These are phyloP conservation scores for Anodontia alba DNA, from an alignment of 2,888 invertebrate genomes.

Conservation along the genomic window DNA sequence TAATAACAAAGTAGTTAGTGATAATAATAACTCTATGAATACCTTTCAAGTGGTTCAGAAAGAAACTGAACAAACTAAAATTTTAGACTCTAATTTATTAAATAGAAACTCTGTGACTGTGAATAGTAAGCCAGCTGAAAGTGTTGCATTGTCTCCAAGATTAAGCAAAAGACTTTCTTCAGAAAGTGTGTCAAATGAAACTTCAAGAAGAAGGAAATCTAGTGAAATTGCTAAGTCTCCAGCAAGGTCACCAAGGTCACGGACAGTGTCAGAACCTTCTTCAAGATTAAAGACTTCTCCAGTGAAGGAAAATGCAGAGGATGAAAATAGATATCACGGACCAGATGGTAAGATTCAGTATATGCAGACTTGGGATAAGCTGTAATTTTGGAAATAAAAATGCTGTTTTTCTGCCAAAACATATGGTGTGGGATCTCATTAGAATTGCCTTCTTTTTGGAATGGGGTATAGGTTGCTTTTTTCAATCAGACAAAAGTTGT, in stretches of 20 bases:
- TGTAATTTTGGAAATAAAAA: too few relatives aligned
- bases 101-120: not conserved
- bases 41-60: not conserved
- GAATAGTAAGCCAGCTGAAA: not conserved
- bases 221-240: constrained; percentile 1
- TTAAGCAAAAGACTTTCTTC: not conserved
- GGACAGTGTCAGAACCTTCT: constrained; percentile 9
- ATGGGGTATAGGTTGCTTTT: too few relatives aligned
- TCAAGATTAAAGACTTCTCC: not conserved
- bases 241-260: not conserved
- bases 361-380: too few relatives aligned
- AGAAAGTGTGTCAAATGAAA: not conserved
- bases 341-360: constrained; percentile 11
- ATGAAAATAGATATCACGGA: not conserved
- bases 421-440: too few relatives aligned
- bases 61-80: not conserved
- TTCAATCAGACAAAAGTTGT: too few relatives aligned
- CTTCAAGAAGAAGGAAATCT: not conserved
- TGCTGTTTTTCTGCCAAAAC: too few relatives aligned
- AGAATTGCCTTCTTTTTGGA: too few relatives aligned
- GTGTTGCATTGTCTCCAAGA: not conserved
- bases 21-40: not conserved
- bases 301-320: not conserved
- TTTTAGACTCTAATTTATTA: not conserved
- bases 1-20: not conserved